Percentiles rank a stretch among this genome's conserved stretches.
These are phyloP conservation scores for Pangasius djambal DNA, from an alignment of 2,797 vertebrate species.

Conservation along the genomic window DNA sequence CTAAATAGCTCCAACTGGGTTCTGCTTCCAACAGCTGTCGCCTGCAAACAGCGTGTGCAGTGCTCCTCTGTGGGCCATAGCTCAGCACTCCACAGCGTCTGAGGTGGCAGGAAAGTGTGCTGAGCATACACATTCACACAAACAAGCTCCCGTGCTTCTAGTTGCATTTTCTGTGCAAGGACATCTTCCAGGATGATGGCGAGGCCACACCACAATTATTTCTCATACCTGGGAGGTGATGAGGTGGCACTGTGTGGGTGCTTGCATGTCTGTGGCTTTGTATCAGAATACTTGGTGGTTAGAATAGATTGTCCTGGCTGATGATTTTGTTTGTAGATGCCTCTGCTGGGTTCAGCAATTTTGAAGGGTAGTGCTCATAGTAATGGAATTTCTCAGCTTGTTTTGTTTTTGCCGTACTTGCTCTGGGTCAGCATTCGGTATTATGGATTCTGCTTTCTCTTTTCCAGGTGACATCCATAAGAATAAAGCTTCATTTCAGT, in stretches of 20 bases:
- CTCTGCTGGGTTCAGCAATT: background rate
- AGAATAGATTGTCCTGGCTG: background rate
- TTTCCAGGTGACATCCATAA: background rate
- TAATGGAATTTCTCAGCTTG: background rate
- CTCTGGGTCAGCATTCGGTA: background rate
- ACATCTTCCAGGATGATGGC: background rate
- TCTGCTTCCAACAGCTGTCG: conserved; percentile 58
- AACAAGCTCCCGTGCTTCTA: conserved; percentile 1
- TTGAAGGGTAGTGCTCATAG: background rate
- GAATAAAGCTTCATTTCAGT: background rate
- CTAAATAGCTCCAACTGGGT: conserved; percentile 42
- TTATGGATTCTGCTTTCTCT: conserved; percentile 5
- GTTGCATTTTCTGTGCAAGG: background rate
- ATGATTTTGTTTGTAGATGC: background rate
- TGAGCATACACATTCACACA: conserved; percentile 13
- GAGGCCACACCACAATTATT: background rate
- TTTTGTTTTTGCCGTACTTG: background rate
- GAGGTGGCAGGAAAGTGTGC: conserved; percentile 29
- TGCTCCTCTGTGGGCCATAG: conserved; percentile 36
- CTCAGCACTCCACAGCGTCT: conserved; percentile 15
- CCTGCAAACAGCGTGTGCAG: conserved; percentile 25
- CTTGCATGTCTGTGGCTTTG: background rate
- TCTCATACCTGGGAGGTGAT: background rate
- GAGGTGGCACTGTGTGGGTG: background rate
- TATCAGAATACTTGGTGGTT: conserved; percentile 6